Evolutionary conservation across 2,797 vertebrate genomes (phyloP), one percentile per base, ranked within the genome.

Genomic region (Amphiprion clarkii): DNA sequence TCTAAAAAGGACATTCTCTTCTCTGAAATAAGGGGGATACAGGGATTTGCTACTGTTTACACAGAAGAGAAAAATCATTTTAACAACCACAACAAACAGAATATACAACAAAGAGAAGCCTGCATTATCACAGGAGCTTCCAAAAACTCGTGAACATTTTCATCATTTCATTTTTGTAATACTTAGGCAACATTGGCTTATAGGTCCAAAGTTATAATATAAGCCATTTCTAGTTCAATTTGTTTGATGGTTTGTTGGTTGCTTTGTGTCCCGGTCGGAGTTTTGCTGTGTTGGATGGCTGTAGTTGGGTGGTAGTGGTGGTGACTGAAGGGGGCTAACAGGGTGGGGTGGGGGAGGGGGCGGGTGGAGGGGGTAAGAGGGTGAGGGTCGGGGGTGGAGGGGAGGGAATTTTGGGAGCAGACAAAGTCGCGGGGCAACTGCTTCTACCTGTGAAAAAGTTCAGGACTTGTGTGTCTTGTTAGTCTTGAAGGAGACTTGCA

Each of bases 171-270:
- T 94, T 94, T 98, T 98, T 96, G 96, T 98, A 99, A 99, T 99
- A 99, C 97, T 99, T 98, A 99, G 98, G 98, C 98, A 99, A 98
- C 98, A 96, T 96, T 98, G 98, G 98, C 98, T 99, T 99, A 99
- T 99, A 98, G 98, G 98, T 99, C 98, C 98, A 98, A 98, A 97
- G 96, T 99, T 98, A 97, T 95, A 97, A 96, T 98, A 99, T 99
- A 99, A 99, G 98, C 98, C 98, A 98, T 96, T 95, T 96, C 96
- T 95, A 98, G 98, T 99, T 97, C 96, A 96, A 96, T 96, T 94
- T 90, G 93, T 94, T 93, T 91, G 92, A 93, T 91, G 93, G 84
- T 92, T 81, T 90, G 81, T 92, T 42, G 87, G 89, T 92, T 90
- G 86, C 84, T 90, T 93, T 90, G 91, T 94, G 93, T 95, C 95